These are phyloP conservation scores for Thermophis baileyi DNA, from an alignment of 2,113 vertebrate genomes.

Conservation along the genomic window DNA sequence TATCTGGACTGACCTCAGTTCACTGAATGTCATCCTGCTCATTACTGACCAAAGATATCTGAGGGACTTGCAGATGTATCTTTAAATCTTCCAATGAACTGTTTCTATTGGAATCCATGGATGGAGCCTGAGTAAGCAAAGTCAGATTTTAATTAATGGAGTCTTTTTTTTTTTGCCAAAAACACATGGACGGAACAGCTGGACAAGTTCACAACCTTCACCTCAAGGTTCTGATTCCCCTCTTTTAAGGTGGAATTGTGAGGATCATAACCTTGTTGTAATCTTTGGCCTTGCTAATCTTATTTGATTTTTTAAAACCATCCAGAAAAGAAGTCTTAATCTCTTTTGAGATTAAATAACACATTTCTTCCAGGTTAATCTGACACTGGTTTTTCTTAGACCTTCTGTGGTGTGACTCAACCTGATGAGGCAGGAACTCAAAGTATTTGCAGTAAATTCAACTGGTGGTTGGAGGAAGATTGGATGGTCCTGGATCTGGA, in stretches of 20 bases:
- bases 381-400: background rate
- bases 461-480: background rate
- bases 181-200: background rate
- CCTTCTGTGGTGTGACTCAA: background rate
- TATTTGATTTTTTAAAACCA: background rate
- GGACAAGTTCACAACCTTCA: background rate
- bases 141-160: background rate
- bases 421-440: background rate
- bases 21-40: no score
- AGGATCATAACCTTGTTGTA: background rate
- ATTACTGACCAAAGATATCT: no score
- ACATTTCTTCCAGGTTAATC: background rate
- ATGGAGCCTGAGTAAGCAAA: background rate
- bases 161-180: background rate
- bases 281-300: background rate
- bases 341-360: background rate
- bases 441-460: background rate
- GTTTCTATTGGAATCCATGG: no score
- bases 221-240: no score
- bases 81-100: no score
- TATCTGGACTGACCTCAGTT: no score
- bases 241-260: background rate
- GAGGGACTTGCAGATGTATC: no score
- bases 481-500: background rate
- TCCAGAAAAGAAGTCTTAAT: background rate